phyloP scores from a whole-genome alignment of 2,113 vertebrate species.

The zebrafish (Danio rerio) region DNA sequence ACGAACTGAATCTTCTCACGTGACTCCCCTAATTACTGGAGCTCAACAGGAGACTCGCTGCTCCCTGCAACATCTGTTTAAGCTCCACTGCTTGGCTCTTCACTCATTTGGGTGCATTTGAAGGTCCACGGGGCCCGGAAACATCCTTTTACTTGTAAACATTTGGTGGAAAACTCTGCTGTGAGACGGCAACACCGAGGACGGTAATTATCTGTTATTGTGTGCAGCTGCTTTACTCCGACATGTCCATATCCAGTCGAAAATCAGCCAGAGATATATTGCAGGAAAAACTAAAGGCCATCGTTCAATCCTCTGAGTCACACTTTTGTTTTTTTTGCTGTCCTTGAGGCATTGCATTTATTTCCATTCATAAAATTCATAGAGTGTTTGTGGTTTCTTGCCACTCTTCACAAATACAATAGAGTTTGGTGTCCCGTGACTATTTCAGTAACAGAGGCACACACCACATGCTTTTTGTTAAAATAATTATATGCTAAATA shows the following conservation, averaged over 20 bases:
- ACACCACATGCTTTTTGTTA: neutral
- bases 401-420: neutral
- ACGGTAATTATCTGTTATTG: slow-evolving; percentile 61
- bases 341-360: slow-evolving; percentile 1
- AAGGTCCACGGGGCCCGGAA: slow-evolving; percentile 48
- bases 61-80: slow-evolving; percentile 46
- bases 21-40: slow-evolving; percentile 14
- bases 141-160: slow-evolving; percentile 54
- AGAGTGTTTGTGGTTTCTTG: slow-evolving; percentile 20
- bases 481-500: neutral
- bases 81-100: slow-evolving; percentile 42
- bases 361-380: slow-evolving; percentile 36
- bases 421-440: neutral
- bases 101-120: slow-evolving; percentile 37
- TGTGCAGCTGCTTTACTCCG: slow-evolving; percentile 50
- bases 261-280: neutral
- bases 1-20: neutral
- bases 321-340: neutral
- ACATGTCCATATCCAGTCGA: slow-evolving; percentile 33
- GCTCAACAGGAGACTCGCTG: slow-evolving; percentile 22
- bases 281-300: slow-evolving; percentile 24
- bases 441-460: neutral
- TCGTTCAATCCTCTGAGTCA: slow-evolving; percentile 35
- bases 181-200: slow-evolving; percentile 56
- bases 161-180: slow-evolving; percentile 51